Conservation (phyloP, 2,888 invertebrate species). For the Lepidonotus clava region DNA sequence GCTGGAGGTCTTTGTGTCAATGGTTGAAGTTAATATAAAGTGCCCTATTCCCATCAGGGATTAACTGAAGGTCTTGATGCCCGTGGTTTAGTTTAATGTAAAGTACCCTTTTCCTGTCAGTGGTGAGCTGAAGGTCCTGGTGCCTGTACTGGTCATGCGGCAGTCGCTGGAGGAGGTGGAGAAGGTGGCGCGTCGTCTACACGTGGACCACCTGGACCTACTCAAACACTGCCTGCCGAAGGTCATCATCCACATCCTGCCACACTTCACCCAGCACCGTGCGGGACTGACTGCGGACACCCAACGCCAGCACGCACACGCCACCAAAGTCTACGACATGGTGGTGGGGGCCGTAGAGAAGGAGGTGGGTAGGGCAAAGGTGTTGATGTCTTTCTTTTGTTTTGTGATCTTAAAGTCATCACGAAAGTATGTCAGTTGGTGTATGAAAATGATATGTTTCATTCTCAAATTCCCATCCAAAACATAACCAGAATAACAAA, state of each 20-base stretch:
- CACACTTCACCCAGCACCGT: slow-evolving; percentile 68
- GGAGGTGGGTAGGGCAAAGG: slow-evolving; percentile 61
- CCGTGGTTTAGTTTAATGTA: too few relatives aligned
- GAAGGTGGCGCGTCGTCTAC: slow-evolving; percentile 62
- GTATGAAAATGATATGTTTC: too few relatives aligned
- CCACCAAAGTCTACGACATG: slow-evolving; percentile 69
- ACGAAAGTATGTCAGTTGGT: too few relatives aligned
- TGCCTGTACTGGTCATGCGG: slow-evolving; percentile 70
- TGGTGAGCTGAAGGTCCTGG: slow-evolving; percentile 64
- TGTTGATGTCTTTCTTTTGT: too few relatives aligned
- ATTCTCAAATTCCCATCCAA: too few relatives aligned
- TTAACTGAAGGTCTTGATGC: too few relatives aligned
- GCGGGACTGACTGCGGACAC: slow-evolving; percentile 59
- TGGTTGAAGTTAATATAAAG: too few relatives aligned
- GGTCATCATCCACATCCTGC: slow-evolving; percentile 74
- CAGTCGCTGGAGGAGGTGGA: slow-evolving; percentile 64
- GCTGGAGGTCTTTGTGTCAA: too few relatives aligned
- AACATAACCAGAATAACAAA: too few relatives aligned
- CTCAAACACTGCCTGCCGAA: slow-evolving; percentile 69
- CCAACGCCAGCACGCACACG: slow-evolving; percentile 64
- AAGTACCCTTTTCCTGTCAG: slow-evolving; percentile 52
- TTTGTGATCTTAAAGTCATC: too few relatives aligned
- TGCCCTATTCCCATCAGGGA: too few relatives aligned
- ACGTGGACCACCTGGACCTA: slow-evolving; percentile 62
- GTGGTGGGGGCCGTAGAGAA: slow-evolving; percentile 62